These are phyloP conservation scores for Odocoileus virginianus DNA, from an alignment of 2,113 vertebrate species.

Conservation along the genomic window DNA sequence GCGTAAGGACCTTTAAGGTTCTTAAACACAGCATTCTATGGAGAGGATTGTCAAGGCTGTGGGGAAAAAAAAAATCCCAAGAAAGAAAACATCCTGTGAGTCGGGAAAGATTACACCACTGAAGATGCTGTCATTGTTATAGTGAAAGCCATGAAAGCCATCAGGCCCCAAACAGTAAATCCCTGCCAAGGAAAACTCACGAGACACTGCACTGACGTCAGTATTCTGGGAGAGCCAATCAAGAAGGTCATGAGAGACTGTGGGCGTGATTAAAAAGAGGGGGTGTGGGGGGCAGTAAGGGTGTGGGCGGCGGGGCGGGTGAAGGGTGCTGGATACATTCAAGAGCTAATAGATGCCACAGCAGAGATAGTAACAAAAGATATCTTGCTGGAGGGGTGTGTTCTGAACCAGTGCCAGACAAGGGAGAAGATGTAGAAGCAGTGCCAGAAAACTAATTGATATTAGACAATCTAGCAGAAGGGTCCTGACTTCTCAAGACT, in stretches of 20 bases:
- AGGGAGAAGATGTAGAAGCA: not conserved
- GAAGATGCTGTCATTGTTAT: not conserved
- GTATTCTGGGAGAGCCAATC: not conserved
- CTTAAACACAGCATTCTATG: not conserved
- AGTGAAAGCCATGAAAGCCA: not conserved
- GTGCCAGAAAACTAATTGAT: not conserved
- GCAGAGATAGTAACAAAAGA: not conserved
- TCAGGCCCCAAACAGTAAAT: not conserved
- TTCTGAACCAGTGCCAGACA: not conserved
- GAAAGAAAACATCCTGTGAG: not conserved
- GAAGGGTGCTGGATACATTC: not conserved
- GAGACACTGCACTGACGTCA: not conserved
- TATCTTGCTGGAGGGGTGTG: not conserved
- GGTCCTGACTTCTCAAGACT: not conserved
- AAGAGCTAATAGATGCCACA: not conserved
- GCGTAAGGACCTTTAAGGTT: not conserved
- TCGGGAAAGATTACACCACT: not conserved
- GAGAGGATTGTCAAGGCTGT: not conserved
- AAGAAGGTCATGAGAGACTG: not conserved
- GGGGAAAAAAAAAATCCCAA: not conserved
- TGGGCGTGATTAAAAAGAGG: fast-evolving
- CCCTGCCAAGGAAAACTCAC: not conserved
- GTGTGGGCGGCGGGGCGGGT: fast-evolving
- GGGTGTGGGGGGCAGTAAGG: not conserved
- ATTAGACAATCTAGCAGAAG: not conserved